A percentile compares a stretch with the other conserved stretches of the same genome.
phyloP scores from a whole-genome alignment of 2,888 invertebrate species.

The Argyra leucocephala region DNA sequence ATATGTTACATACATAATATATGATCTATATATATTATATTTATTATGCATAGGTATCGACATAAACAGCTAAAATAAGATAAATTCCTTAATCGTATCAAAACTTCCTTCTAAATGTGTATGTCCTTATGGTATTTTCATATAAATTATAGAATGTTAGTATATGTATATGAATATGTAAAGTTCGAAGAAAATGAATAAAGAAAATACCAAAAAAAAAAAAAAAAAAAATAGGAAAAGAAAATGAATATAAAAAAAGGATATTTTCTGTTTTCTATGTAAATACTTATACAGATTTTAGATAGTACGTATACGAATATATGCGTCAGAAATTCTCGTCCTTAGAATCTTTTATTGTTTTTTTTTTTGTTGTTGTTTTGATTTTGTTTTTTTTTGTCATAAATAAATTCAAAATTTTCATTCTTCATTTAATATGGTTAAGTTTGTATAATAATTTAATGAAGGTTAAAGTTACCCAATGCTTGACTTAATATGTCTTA shows the following conservation, averaged over 20 bases:
- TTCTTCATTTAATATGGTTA: too few relatives aligned
- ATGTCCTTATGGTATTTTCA: slow-evolving; percentile 1
- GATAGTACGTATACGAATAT: too few relatives aligned
- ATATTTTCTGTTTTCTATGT: background rate
- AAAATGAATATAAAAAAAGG: background rate
- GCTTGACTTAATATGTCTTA: too few relatives aligned
- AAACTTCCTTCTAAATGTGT: slow-evolving; percentile 1
- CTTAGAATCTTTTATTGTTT: too few relatives aligned
- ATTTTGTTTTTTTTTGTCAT: too few relatives aligned
- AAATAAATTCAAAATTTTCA: too few relatives aligned
- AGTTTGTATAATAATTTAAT: too few relatives aligned
- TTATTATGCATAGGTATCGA: background rate
- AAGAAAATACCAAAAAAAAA: background rate
- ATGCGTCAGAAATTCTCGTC: too few relatives aligned
- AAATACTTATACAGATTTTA: too few relatives aligned
- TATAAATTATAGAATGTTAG: background rate
- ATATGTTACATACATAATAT: background rate
- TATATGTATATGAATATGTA: background rate
- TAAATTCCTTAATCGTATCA: slow-evolving; percentile 1
- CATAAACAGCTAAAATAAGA: background rate
- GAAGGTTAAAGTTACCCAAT: too few relatives aligned
- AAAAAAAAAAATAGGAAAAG: background rate
- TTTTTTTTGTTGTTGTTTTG: too few relatives aligned
- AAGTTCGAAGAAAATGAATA: background rate
- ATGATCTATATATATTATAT: too few relatives aligned